Evolutionary conservation across 1,140 invertebrate species (phyloP), one percentile per base, ranked within the genome.

Genomic region (Drosophila pectinifera): DNA sequence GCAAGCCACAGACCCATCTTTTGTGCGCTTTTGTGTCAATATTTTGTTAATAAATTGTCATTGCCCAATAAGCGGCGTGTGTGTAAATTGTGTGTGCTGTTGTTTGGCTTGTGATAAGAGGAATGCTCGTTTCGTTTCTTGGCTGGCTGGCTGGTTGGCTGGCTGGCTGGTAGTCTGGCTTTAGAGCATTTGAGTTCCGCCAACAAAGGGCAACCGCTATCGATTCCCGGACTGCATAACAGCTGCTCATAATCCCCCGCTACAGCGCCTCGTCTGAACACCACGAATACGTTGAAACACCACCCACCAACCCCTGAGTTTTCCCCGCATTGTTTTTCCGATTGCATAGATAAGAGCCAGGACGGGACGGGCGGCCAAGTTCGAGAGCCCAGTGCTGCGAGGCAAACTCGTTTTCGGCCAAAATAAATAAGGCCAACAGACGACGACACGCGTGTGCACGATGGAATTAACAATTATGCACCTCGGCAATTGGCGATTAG

Each of bases 311-410:
- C 16, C 31, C 22, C 64, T 24, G 36, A 26, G 16, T 28, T 31
- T 46, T 48, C n/a, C 24, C 11, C 26, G 41, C 22, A 24, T 51
- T 67, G 59, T 42, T 70, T 41, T 64, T 78, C 56, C 36, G 81
- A 86, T 86, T 88, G 79, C 82, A 88, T 79, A 86, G 82, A 86
- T 86, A 86, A 88, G 63, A 43, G 26, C 26, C 42, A 34, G 28
- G 31, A 13, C 31, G 13, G 31, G 45, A 43, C 26, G 18, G 28
- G 65, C 75, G 22, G 48, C 65, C 58, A 48, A 56, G 34, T 67
- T 61, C 54, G 54, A 57, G 59, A 67, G 34, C 45, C 36, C 48
- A 65, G 56, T 68, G n/a, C 42, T 68, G n/a, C 42, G 38, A 48
- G 54, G 22, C 22, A 53, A 78, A 77, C 41, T 64, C 55, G 63